Base-by-base conservation (phyloP, 2,797 vertebrate genomes). In the Pantherophis alleghaniensis region DNA sequence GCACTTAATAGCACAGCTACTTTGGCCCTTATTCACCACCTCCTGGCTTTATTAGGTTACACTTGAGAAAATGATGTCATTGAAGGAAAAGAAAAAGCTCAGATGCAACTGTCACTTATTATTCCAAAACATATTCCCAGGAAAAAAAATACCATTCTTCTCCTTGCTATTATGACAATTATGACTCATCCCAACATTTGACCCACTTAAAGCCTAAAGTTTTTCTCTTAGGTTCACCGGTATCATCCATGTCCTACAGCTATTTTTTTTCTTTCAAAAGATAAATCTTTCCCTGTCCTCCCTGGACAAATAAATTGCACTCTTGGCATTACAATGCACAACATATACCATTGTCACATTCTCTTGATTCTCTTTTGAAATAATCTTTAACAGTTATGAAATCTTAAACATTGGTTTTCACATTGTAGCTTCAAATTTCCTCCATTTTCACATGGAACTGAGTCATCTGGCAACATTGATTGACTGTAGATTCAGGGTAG, bases 231-330 rank as follows among this genome's bases (percentile, higher is more conserved):
- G 95, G 94, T 93, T 93, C 95, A 95, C 93, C 91, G 61, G 2
- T 95, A 94, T 96, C 95, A 89, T 95, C 97, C 18, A 55, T 86
- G 69, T 90, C 13, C 88, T 96, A 96, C 94, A 96, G 1, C 51
- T 86, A 92, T 96, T 96, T 92, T 61, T 79, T 96, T 94, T 92
- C 90, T 92, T 13, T 56, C 86, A 7, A 96, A 94, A 90, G 96
- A 97, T 96, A 97, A 97, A 97, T 97, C 97, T 97, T 97, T 94
- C 86, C 94, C 96, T 94, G 91, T 94, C 96, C 93, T 87, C 32
- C 96, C 95, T 95, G 92, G 90, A 91, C 88, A 94, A 93, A 96
- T 95, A 94, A 28, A n/a, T 59, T 20, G 92, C 51, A 60, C 42
- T 87, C 57, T 94, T 95, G 37, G 51, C 20, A 32, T 96, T 96